Base-by-base conservation (phyloP, 1,140 invertebrate genomes). In the Ips typographus region DNA sequence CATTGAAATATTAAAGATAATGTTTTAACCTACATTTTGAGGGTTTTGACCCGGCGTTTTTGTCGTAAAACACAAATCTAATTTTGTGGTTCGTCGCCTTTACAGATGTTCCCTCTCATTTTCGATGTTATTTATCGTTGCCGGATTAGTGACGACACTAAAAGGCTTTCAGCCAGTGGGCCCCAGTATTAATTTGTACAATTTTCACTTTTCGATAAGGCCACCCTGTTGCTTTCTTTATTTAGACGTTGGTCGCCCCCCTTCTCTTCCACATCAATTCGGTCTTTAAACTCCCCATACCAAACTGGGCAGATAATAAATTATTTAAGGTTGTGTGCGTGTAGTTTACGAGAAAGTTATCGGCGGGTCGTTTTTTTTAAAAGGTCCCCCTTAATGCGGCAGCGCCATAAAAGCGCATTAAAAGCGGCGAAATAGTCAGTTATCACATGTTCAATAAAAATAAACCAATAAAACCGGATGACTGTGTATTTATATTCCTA, bases 371-470 rank as follows among this genome's bases (percentile, higher is more conserved):
- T 22, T 22, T 55, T 41, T 64, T 64, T 64, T 64, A 53, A 41
- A 22, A 22, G 44, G 63, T 2, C n/a, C 7, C 44, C 4, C 43
- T 56, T 65, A 56, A 56, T 55, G 63, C 53, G 38, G 41, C 39
- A 59, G n/a, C 64, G 59, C 37, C 67, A 62, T 68, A 68, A 68
- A 68, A 62, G 40, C 37, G 52, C 59, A 68, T 61, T 68, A 68
- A 68, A 68, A 62, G 53, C 62, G 51, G 67, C 58, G 37, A 60
- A 52, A 60, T 62, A 68, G 64, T 68, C 67, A 68, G 57, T 70
- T 70, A 70, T 70, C 68, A 62, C 60, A 64, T 68, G 68, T 56
- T 62, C 68, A 58, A 70, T 70, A 64, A 70, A 70, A 70, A 70
- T 70, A 71, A 71, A 71, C 63, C 55, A 65, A 71, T 71, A 65